phyloP scores from a whole-genome alignment of 2,113 vertebrate species.

The Origma solitaria region DNA sequence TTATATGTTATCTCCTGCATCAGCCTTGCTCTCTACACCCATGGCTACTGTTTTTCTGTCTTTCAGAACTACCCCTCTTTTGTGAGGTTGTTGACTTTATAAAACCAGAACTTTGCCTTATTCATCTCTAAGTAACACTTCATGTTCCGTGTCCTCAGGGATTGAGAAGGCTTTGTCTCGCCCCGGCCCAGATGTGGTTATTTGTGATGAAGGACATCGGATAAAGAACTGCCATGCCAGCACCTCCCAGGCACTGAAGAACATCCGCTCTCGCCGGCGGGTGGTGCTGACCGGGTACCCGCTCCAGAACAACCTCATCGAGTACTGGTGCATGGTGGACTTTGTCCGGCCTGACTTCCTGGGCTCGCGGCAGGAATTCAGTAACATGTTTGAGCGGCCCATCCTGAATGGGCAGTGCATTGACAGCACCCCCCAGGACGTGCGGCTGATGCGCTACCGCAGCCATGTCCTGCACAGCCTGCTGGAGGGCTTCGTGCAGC shows the following conservation, averaged over 20 bases:
- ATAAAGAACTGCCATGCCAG: conserved; percentile 99
- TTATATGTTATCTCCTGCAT: background rate
- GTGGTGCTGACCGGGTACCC: conserved; percentile 97
- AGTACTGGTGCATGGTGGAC: conserved; percentile 99
- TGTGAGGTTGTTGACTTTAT: background rate
- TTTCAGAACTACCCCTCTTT: background rate
- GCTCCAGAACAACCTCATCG: conserved; percentile 96
- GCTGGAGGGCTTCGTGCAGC: conserved; percentile 96
- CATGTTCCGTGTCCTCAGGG: conserved; percentile 69
- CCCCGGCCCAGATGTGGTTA: conserved; percentile 95
- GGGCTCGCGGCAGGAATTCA: conserved; percentile 96
- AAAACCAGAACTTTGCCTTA: background rate
- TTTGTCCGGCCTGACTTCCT: conserved; percentile 96
- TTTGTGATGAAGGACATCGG: conserved; percentile 97
- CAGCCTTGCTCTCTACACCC: background rate
- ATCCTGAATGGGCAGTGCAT: conserved; percentile 97
- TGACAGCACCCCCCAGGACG: conserved; percentile 96
- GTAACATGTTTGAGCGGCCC: conserved; percentile 98
- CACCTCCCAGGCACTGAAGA: conserved; percentile 97
- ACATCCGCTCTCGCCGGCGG: conserved; percentile 90
- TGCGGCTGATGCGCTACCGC: conserved; percentile 95
- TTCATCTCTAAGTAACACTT: background rate
- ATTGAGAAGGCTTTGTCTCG: conserved; percentile 92
- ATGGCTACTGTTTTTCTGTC: background rate
- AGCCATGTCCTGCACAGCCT: conserved; percentile 98